These are phyloP conservation scores for Oedothorax gibbosus DNA, from an alignment of 1,140 invertebrate genomes.

Conservation along the genomic window DNA sequence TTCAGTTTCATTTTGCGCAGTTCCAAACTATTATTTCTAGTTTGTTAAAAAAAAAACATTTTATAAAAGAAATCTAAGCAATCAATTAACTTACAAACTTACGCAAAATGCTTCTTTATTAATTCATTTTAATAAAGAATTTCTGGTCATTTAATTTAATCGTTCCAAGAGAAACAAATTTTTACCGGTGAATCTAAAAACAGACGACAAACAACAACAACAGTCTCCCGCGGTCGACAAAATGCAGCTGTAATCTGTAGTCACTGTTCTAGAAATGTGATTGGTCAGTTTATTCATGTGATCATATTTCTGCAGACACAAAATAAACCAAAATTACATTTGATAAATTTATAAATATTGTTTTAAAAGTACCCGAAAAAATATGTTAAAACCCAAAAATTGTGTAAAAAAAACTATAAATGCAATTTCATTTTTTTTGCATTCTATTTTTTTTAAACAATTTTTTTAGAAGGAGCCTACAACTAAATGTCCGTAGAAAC, in stretches of 20 bases:
- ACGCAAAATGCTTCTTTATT: background rate
- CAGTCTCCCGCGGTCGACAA: conserved; percentile 36
- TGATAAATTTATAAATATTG: too few species aligned
- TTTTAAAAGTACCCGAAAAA: too few species aligned
- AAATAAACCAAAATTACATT: too few species aligned
- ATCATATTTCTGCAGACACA: background rate
- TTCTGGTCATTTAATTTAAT: background rate
- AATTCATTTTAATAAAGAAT: background rate
- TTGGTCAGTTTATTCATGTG: conserved; percentile 41
- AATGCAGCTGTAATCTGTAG: conserved; percentile 24
- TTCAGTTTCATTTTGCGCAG: too few species aligned
- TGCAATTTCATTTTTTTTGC: too few species aligned
- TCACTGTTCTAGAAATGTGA: background rate
- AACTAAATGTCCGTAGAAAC: too few species aligned
- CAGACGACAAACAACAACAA: conserved; percentile 3
- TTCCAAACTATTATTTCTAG: background rate
- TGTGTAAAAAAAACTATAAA: too few species aligned
- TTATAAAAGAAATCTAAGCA: background rate
- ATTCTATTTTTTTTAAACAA: too few species aligned
- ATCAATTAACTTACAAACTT: background rate
- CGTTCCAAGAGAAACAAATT: background rate
- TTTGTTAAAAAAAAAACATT: background rate
- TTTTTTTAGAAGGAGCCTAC: too few species aligned
- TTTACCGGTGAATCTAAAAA: conserved; percentile 8
- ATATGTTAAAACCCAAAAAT: too few species aligned